These are phyloP conservation scores for Ptychobarbus kaznakovi DNA, from an alignment of 2,797 vertebrate genomes.

Conservation along the genomic window DNA sequence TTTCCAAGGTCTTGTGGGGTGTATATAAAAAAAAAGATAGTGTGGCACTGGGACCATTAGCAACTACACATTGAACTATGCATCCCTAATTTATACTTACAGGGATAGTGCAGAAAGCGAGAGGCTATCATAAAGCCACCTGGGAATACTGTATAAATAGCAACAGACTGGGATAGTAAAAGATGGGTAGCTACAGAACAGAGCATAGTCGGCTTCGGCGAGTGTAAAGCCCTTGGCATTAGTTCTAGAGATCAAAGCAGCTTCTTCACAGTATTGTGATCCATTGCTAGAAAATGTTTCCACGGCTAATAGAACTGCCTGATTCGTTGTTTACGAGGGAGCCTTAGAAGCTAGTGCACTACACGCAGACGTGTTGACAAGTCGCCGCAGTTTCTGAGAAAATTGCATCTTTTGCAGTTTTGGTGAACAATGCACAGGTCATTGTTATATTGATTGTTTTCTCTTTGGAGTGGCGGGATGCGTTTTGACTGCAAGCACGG, in stretches of 20 bases:
- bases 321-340: constrained; percentile 46
- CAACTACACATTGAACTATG: constrained; percentile 29
- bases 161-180: constrained; percentile 11
- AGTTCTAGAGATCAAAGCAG: constrained; percentile 53
- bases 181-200: constrained; percentile 19
- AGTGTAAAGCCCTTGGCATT: constrained; percentile 39
- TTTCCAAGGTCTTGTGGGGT: constrained; percentile 61
- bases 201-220: constrained; percentile 6
- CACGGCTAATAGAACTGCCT: constrained; percentile 54
- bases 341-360: constrained; percentile 43
- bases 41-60: background rate
- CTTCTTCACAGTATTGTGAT: constrained; percentile 29
- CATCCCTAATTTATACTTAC: constrained; percentile 28
- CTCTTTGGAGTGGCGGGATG: constrained; percentile 51
- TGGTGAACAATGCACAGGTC: constrained; percentile 46
- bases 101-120: constrained; percentile 18
- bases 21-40: constrained; percentile 57
- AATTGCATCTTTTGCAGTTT: constrained; percentile 36
- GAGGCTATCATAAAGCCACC: background rate
- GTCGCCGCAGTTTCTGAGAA: constrained; percentile 36
- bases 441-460: constrained; percentile 56
- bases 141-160: constrained; percentile 42
- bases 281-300: constrained; percentile 44
- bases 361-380: constrained; percentile 49
- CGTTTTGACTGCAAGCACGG: constrained; percentile 37